A percentile compares a stretch with the other conserved stretches of the same genome.
phyloP scores from a whole-genome alignment of 1,140 invertebrate species.

The Nixonia krombeini region DNA sequence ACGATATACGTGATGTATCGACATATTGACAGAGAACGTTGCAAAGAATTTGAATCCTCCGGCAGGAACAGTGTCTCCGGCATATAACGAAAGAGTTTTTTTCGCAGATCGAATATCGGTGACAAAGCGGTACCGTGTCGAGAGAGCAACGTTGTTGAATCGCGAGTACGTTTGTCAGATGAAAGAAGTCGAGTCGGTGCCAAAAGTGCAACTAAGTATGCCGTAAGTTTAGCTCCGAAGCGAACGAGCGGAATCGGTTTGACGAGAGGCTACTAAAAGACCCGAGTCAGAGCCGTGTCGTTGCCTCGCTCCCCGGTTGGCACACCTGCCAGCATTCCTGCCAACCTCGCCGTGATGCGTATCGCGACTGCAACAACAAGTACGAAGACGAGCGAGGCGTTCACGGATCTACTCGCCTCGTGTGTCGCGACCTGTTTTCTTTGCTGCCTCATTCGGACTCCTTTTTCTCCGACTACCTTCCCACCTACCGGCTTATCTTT shows the following conservation, averaged over 20 bases:
- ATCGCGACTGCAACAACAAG: constrained; percentile 15
- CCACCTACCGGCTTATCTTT: background rate
- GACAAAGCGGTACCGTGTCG: no score
- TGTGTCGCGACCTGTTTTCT: constrained; percentile 17
- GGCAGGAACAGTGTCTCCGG: no score
- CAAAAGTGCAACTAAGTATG: constrained; percentile 57
- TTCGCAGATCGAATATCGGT: no score
- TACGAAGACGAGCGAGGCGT: constrained; percentile 10
- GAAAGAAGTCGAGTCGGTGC: constrained; percentile 33
- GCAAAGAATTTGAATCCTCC: no score
- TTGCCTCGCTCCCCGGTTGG: constrained; percentile 50
- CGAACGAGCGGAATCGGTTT: constrained; percentile 44
- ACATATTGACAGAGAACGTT: no score
- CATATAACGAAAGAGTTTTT: no score
- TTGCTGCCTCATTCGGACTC: background rate
- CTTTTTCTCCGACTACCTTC: constrained; percentile 1
- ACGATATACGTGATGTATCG: no score
- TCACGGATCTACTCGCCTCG: constrained; percentile 11
- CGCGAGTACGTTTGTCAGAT: constrained; percentile 12
- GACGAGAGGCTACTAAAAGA: constrained; percentile 35
- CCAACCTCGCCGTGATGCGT: constrained; percentile 42
- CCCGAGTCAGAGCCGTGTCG: constrained; percentile 24
- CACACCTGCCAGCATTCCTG: constrained; percentile 63
- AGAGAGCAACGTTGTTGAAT: background rate
- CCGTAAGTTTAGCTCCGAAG: constrained; percentile 47